These are phyloP conservation scores for Dusona sp. DNA, from an alignment of 2,888 invertebrate genomes.

Conservation along the genomic window DNA sequence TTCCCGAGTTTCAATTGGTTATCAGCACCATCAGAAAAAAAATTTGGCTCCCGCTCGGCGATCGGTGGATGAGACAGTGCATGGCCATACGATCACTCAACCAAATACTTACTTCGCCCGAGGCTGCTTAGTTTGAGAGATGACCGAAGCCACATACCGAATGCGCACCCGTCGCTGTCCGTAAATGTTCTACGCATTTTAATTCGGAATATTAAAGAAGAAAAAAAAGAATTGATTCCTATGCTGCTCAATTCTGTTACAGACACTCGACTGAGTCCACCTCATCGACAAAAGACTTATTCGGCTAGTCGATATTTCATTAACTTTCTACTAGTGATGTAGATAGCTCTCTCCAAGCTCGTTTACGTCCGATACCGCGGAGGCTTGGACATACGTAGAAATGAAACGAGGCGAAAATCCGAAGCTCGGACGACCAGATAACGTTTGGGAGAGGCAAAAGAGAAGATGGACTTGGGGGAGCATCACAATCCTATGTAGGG, in stretches of 20 bases:
- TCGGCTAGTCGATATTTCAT: conserved; percentile 62
- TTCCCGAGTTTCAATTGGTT: too few relatives aligned
- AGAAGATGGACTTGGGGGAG: conserved; percentile 65
- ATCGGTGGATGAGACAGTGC: too few relatives aligned
- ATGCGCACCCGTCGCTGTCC: too few relatives aligned
- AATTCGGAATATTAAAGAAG: neutral
- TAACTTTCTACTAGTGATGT: conserved; percentile 44
- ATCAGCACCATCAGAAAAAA: too few relatives aligned
- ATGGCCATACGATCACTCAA: too few relatives aligned
- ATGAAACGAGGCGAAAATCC: conserved; percentile 67
- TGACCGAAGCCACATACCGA: too few relatives aligned
- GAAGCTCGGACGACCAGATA: conserved; percentile 37
- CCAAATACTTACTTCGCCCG: too few relatives aligned
- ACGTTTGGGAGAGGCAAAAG: conserved; percentile 46
- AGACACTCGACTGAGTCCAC: conserved; percentile 19
- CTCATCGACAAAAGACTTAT: conserved; percentile 50
- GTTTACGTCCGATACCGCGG: conserved; percentile 77
- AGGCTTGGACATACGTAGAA: conserved; percentile 58
- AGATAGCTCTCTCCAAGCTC: conserved; percentile 49
- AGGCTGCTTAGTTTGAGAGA: too few relatives aligned
- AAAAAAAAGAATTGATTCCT: neutral
- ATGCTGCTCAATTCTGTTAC: conserved; percentile 5
- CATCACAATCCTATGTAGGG: conserved; percentile 36
- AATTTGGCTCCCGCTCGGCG: too few relatives aligned
- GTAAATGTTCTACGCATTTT: neutral